Conservation (phyloP, 2,888 invertebrate genomes). For the Caenorhabditis japonica region DNA sequence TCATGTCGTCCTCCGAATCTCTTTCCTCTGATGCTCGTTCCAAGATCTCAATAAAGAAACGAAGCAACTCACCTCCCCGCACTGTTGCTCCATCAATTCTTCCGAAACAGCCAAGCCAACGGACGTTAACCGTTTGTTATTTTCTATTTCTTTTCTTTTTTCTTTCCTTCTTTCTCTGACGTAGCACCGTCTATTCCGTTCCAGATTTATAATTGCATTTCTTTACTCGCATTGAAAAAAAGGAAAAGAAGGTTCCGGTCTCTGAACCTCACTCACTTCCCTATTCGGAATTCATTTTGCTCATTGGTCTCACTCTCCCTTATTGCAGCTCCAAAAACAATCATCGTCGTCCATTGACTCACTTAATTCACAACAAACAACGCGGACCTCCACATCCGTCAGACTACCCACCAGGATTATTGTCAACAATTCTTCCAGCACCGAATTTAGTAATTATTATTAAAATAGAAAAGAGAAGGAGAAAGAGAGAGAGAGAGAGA, state of each 20-base stretch:
- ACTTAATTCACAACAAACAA: constrained; percentile 58
- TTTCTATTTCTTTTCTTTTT: constrained; percentile 8
- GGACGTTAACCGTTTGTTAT: constrained; percentile 49
- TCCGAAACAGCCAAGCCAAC: constrained; percentile 26
- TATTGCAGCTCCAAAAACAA: constrained; percentile 54
- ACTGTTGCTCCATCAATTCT: constrained; percentile 42
- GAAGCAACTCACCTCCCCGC: constrained; percentile 52
- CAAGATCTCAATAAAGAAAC: constrained; percentile 60
- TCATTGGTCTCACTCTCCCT: neutral
- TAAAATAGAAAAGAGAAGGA: too few species aligned
- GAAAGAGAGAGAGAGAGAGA: too few species aligned
- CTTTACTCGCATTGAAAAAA: constrained; percentile 18
- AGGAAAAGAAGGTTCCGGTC: constrained; percentile 18
- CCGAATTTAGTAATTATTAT: constrained; percentile 4
- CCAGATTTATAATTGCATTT: constrained; percentile 30
- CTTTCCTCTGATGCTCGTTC: constrained; percentile 60
- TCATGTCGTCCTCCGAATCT: constrained; percentile 56
- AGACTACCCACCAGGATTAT: constrained; percentile 31
- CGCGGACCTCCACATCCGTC: constrained; percentile 43
- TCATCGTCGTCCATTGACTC: constrained; percentile 58
- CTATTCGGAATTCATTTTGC: constrained; percentile 16
- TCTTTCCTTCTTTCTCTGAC: too few species aligned
- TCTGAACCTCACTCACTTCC: constrained; percentile 29
- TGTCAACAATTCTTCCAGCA: constrained; percentile 50
- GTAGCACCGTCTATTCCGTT: constrained; percentile 3